Percentiles rank a stretch among this genome's conserved stretches.
Conservation (phyloP, 1,140 invertebrate genomes). For the Hypsibius dujardini region DNA sequence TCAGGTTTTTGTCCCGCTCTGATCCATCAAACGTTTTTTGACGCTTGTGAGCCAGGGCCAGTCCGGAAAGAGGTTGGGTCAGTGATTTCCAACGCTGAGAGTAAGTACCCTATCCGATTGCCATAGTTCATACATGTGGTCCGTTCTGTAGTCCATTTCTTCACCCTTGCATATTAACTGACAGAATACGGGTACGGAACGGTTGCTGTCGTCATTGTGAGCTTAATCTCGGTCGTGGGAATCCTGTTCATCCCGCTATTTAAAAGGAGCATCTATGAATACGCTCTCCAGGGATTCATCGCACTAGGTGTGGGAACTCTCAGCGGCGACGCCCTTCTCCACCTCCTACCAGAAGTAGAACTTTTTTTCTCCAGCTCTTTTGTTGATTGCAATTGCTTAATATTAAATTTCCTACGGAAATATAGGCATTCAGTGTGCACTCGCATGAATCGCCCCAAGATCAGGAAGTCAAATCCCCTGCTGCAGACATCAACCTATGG, state of each 20-base stretch:
- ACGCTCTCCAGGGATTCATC: slow-evolving; percentile 71
- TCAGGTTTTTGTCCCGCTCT: slow-evolving; percentile 1
- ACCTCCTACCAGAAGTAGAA: slow-evolving; percentile 66
- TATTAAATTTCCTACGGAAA: not conserved
- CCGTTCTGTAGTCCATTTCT: too few species aligned
- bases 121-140: too few species aligned
- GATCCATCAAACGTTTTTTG: not conserved
- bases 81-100: not conserved
- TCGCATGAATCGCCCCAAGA: not conserved
- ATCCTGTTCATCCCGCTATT: slow-evolving; percentile 69
- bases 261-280: slow-evolving; percentile 70
- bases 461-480: not conserved
- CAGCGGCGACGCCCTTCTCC: slow-evolving; percentile 72
- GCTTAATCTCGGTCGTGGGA: slow-evolving; percentile 57
- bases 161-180: slow-evolving; percentile 12
- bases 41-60: not conserved
- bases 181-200: slow-evolving; percentile 45
- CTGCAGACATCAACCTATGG: slow-evolving; percentile 25
- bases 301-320: slow-evolving; percentile 75
- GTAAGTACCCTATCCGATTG: not conserved
- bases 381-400: not conserved
- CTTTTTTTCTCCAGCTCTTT: too few species aligned
- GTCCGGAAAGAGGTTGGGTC: not conserved
- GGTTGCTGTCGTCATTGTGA: slow-evolving; percentile 58
- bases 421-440: not conserved